phyloP scores from a whole-genome alignment of 2,888 invertebrate genomes.

The Iphiclides podalirius region DNA sequence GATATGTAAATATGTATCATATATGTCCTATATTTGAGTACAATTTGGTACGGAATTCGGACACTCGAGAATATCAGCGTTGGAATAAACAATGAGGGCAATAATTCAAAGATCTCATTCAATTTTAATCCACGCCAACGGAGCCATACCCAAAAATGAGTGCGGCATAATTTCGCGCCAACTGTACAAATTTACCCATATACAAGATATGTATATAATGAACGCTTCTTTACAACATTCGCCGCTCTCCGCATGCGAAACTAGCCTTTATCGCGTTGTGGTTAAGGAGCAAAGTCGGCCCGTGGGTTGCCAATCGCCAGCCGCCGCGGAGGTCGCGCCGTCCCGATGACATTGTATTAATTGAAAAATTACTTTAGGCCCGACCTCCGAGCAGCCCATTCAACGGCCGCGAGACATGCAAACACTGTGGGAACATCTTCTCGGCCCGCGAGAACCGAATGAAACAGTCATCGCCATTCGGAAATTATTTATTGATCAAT shows the following conservation, averaged over 20 bases:
- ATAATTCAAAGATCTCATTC: no score
- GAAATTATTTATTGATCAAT: conserved; percentile 64
- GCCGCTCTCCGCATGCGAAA: conserved; percentile 33
- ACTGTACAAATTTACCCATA: conserved; percentile 53
- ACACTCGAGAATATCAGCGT: no score
- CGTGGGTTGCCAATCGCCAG: conserved; percentile 42
- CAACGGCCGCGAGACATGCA: conserved; percentile 45
- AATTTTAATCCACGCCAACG: no score
- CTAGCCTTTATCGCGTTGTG: conserved; percentile 36
- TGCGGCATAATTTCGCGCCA: no score
- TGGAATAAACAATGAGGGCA: no score
- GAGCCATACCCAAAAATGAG: no score
- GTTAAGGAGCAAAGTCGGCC: conserved; percentile 46
- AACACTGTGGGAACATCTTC: conserved; percentile 51
- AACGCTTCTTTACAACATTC: conserved; percentile 35
- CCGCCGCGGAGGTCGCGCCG: conserved; percentile 56
- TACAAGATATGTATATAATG: conserved; percentile 13
- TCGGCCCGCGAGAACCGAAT: conserved; percentile 26
- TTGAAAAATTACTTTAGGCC: conserved; percentile 71
- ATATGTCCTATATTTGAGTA: no score
- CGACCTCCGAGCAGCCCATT: conserved; percentile 61
- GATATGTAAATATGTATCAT: no score
- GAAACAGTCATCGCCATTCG: conserved; percentile 39
- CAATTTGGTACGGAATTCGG: no score
- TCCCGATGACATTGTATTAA: conserved; percentile 72